Base-by-base conservation (phyloP, 2,888 invertebrate genomes). In the Geophilus truncorum region DNA sequence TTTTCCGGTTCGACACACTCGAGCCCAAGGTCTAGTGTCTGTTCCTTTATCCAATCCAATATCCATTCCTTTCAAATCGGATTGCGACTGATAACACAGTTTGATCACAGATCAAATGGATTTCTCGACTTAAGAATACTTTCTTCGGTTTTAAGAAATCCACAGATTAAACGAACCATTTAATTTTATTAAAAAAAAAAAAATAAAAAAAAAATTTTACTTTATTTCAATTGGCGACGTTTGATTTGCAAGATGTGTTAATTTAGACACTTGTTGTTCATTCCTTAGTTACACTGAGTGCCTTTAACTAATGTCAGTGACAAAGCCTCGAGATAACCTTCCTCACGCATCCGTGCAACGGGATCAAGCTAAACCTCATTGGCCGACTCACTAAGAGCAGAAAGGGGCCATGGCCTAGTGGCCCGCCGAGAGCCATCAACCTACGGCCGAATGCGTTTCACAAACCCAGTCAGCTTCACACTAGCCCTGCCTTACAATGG, bases 371-470 rank as follows among this genome's bases (percentile, higher is more conserved):
- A 62, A 62, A 62, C 62, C 23, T 62, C 62, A 62, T 62, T 62
- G 62, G 62, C 62, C 62, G 62, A 62, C 62, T 62, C 10, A 62
- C 62, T 62, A 62, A 62, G 25, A 62, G 62, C 62, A 62, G 62
- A 62, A 62, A 62, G 62, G 62, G 62, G 62, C 62, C 62, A 62
- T 28, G 62, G 62, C 62, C 62, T 62, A 62, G 62, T 62, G 62
- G 62, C 62, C 62, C 62, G 62, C 23, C 62, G 62, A 62, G 62
- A 62, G 62, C 25, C 62, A 62, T 62, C 62, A 62, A 62, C 62
- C 25, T 62, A 62, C 28, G 62, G 62, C 62, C 62, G 62, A 62
- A 62, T 62, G 62, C 62, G 62, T 62, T 62, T 62, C 62, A 62
- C 62, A 62, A 62, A 23, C 62, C 28, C 28, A 62, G 62, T 28